These are phyloP conservation scores for Drosophila ananassae DNA, from an alignment of 1,140 invertebrate genomes.

Conservation along the genomic window DNA sequence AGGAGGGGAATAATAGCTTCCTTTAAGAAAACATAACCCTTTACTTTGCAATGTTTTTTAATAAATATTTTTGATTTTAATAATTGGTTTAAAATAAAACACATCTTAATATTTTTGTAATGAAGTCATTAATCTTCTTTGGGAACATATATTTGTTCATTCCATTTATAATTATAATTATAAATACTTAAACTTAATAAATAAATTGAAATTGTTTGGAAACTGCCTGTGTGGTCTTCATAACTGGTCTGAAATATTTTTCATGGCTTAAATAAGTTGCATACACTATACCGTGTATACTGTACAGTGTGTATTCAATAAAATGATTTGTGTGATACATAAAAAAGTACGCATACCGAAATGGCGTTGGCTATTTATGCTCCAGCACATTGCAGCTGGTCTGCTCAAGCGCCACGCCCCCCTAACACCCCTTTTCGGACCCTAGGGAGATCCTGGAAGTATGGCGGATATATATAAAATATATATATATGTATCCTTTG, in stretches of 20 bases:
- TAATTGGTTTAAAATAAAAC: no score
- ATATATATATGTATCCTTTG: not conserved
- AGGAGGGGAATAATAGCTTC: no score
- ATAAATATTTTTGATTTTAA: no score
- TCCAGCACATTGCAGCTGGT: conserved; percentile 59
- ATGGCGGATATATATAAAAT: conserved; percentile 10
- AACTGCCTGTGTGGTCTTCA: no score
- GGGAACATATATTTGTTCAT: no score
- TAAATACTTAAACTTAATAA: not conserved
- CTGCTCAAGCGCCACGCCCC: conserved; percentile 12
- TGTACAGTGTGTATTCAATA: conserved; percentile 48
- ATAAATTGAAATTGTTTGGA: not conserved
- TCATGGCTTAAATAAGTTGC: conserved; percentile 41
- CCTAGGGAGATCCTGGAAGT: conserved; percentile 8
- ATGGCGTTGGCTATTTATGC: conserved; percentile 72
- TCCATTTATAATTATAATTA: no score
- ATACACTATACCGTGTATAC: conserved; percentile 2
- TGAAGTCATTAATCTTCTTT: no score
- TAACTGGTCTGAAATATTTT: conserved; percentile 1
- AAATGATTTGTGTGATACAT: conserved; percentile 70
- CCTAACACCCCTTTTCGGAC: conserved; percentile 8
- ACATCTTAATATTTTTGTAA: no score
- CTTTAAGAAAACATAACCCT: no score
- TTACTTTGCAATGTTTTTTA: no score
- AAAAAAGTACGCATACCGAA: conserved; percentile 68